Conservation (phyloP, 1,140 invertebrate genomes). For the Chionoecetes opilio region DNA sequence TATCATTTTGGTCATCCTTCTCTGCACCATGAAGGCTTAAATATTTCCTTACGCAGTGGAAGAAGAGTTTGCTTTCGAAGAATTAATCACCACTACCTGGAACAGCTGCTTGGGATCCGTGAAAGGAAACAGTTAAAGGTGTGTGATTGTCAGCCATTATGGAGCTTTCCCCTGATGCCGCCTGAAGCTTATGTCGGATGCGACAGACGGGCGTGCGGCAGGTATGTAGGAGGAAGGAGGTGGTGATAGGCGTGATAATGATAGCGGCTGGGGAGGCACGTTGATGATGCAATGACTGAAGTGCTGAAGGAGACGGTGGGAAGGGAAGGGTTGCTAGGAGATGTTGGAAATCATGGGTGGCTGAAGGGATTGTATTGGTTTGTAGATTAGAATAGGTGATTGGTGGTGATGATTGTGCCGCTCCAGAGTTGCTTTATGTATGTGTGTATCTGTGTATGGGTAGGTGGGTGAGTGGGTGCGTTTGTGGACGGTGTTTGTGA, state of each 20-base stretch:
- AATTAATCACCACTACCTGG: neutral
- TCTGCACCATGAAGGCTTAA: too few species aligned
- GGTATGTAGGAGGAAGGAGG: constrained; percentile 7
- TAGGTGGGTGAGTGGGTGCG: too few species aligned
- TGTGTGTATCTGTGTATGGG: too few species aligned
- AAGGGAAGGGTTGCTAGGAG: too few species aligned
- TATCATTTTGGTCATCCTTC: too few species aligned
- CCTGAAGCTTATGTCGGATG: neutral
- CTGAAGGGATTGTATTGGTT: too few species aligned
- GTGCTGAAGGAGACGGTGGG: neutral
- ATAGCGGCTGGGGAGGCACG: neutral
- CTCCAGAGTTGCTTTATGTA: too few species aligned
- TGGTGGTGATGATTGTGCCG: too few species aligned
- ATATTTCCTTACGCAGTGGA: too few species aligned
- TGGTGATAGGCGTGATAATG: neutral
- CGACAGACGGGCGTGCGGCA: neutral
- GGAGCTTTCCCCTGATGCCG: neutral
- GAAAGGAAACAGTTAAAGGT: neutral
- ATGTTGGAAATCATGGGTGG: too few species aligned
- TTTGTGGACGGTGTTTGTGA: too few species aligned
- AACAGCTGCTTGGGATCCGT: neutral
- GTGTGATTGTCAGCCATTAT: neutral
- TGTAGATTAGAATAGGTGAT: too few species aligned
- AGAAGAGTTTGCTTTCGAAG: neutral
- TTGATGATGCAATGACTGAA: neutral